A percentile compares a stretch with the other conserved stretches of the same genome.
Conservation (phyloP, 1,140 invertebrate species). For the Hormaphis cornu region DNA sequence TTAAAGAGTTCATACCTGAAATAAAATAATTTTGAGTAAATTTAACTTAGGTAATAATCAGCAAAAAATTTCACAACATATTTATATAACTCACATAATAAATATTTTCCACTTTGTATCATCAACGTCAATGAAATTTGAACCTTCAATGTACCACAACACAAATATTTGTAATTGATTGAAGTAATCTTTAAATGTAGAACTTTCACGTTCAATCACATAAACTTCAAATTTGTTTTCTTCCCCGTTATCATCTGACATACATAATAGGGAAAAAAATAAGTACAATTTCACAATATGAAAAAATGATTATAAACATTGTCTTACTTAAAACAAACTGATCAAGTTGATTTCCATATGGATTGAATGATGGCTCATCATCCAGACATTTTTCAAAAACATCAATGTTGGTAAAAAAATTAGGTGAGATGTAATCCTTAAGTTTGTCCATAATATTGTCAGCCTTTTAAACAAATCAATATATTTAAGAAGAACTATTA, state of each 20-base stretch:
- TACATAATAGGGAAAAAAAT: neutral
- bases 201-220: neutral
- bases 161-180: conserved; percentile 81
- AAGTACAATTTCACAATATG: neutral
- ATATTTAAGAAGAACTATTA: neutral
- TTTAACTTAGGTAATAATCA: no score
- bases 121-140: conserved; percentile 81
- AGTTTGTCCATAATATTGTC: conserved; percentile 71
- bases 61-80: neutral
- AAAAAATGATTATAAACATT: neutral
- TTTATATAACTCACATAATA: conserved; percentile 60
- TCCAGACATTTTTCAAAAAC: conserved; percentile 55
- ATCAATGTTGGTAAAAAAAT: conserved; percentile 57
- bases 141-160: conserved; percentile 91
- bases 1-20: conserved; percentile 74
- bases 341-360: conserved; percentile 58
- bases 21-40: conserved; percentile 29
- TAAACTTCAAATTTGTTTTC: conserved; percentile 11
- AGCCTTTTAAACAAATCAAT: conserved; percentile 46
- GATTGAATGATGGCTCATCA: conserved; percentile 63
- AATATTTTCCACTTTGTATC: conserved; percentile 89
- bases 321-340: conserved; percentile 42
- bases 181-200: conserved; percentile 31
- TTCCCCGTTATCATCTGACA: neutral
- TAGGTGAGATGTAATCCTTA: conserved; percentile 47